These are phyloP conservation scores for Microtus montanus DNA, from an alignment of 2,113 vertebrate genomes.

Conservation along the genomic window DNA sequence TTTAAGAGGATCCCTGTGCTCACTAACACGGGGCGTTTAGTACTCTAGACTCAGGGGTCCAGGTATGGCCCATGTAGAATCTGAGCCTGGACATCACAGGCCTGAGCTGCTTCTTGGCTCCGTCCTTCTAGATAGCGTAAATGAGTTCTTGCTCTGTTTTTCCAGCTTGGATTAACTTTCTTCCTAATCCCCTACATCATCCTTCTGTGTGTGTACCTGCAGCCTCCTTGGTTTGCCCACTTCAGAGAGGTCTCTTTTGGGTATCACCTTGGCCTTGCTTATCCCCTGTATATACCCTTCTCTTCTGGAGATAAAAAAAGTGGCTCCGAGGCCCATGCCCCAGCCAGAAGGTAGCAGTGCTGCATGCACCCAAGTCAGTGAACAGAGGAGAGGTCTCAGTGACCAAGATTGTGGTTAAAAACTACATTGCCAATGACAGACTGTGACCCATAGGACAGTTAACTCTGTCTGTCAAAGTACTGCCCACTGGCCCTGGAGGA, in stretches of 20 bases:
- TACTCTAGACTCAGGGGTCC: background rate
- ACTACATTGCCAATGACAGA: background rate
- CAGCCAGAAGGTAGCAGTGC: background rate
- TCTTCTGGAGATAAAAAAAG: background rate
- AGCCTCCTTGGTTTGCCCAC: background rate
- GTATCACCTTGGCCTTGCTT: background rate
- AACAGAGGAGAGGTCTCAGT: background rate
- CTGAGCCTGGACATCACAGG: background rate
- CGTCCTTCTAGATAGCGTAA: background rate
- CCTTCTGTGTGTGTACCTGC: background rate
- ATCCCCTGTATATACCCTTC: background rate
- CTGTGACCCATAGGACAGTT: background rate
- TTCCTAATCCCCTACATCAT: background rate
- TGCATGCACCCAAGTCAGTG: background rate
- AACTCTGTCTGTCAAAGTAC: background rate
- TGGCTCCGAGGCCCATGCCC: background rate
- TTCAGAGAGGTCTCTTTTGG: background rate
- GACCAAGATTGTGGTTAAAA: background rate
- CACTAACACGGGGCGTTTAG: background rate
- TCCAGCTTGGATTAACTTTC: background rate
- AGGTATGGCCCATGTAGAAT: background rate
- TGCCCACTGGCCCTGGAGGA: background rate
- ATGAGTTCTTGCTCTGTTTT: background rate
- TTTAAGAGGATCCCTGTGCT: background rate
- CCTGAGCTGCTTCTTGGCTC: background rate